These are phyloP conservation scores for Plutella xylostella DNA, from an alignment of 2,888 invertebrate genomes.

Conservation along the genomic window DNA sequence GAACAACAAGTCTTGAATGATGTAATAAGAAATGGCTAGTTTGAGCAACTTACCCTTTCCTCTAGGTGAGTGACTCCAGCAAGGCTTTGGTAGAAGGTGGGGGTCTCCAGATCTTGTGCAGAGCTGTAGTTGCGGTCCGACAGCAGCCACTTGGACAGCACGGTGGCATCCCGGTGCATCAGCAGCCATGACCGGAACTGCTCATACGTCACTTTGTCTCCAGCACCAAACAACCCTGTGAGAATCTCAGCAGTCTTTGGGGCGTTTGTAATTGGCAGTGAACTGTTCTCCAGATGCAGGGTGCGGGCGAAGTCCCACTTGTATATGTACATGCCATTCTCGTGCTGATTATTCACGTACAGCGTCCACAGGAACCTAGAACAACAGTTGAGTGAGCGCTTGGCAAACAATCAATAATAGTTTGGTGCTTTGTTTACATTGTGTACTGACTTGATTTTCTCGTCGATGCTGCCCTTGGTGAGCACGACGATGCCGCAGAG, in stretches of 20 bases:
- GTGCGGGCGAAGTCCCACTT: constrained; percentile 79
- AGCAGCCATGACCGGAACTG: constrained; percentile 85
- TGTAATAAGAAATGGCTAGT: too few species aligned
- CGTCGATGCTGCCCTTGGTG: constrained; percentile 86
- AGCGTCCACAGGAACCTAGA: constrained; percentile 85
- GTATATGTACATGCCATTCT: constrained; percentile 73
- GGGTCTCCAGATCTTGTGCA: constrained; percentile 86
- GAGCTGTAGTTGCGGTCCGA: constrained; percentile 78
- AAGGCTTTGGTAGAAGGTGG: constrained; percentile 93
- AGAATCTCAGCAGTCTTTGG: constrained; percentile 45
- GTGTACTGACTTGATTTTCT: constrained; percentile 78
- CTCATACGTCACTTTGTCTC: constrained; percentile 73
- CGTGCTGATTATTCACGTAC: constrained; percentile 84
- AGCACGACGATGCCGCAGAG: constrained; percentile 88
- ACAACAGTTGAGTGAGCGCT: constrained; percentile 20
- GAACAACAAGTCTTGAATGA: too few species aligned
- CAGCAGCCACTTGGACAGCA: constrained; percentile 85
- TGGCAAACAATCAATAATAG: not conserved
- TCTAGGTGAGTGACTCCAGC: constrained; percentile 93
- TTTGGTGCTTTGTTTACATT: not conserved
- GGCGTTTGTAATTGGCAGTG: constrained; percentile 40
- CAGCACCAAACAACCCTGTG: constrained; percentile 46
- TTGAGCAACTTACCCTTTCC: constrained; percentile 72
- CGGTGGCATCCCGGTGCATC: constrained; percentile 80
- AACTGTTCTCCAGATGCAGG: constrained; percentile 68